phyloP scores from a whole-genome alignment of 2,888 invertebrate species.

The Pseudeuparius sepicola region DNA sequence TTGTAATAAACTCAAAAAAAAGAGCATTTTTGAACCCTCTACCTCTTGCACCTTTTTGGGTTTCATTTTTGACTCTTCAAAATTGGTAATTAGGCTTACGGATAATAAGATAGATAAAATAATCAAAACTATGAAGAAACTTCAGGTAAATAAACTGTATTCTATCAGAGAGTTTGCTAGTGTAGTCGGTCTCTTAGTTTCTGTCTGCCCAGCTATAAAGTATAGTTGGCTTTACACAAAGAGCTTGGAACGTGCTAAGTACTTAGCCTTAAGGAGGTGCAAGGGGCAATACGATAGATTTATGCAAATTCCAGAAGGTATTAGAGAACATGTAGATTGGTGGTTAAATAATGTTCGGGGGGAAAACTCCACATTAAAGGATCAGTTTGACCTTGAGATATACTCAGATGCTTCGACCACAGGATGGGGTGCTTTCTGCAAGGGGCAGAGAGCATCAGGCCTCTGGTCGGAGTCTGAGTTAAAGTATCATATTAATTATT shows the following conservation, averaged over 20 bases:
- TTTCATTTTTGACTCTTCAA: constrained; percentile 5
- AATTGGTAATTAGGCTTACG: constrained; percentile 7
- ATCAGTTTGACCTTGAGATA: constrained; percentile 5
- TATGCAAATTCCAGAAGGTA: constrained; percentile 2
- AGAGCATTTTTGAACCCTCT: constrained; percentile 13
- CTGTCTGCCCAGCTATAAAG: too few species aligned
- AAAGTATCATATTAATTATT: constrained; percentile 8
- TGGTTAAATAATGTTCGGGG: constrained; percentile 8
- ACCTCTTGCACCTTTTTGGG: constrained; percentile 6
- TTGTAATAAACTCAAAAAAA: constrained; percentile 14
- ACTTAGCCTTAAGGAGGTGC: background rate
- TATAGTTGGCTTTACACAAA: constrained; percentile 2
- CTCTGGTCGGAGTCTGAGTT: constrained; percentile 8
- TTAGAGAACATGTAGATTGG: constrained; percentile 4
- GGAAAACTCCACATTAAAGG: constrained; percentile 1
- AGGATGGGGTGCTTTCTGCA: constrained; percentile 7
- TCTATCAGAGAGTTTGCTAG: constrained; percentile 5
- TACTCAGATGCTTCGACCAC: constrained; percentile 8
- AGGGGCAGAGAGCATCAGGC: constrained; percentile 6
- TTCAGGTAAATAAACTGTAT: too few species aligned
- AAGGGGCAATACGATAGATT: background rate
- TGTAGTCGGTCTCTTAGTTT: constrained; percentile 8
- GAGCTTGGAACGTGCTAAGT: background rate
- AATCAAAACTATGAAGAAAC: too few species aligned
- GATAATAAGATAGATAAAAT: too few species aligned